Evolutionary conservation across 1,140 invertebrate species (phyloP).

Genomic region (Pachypeltis micranthus): DNA sequence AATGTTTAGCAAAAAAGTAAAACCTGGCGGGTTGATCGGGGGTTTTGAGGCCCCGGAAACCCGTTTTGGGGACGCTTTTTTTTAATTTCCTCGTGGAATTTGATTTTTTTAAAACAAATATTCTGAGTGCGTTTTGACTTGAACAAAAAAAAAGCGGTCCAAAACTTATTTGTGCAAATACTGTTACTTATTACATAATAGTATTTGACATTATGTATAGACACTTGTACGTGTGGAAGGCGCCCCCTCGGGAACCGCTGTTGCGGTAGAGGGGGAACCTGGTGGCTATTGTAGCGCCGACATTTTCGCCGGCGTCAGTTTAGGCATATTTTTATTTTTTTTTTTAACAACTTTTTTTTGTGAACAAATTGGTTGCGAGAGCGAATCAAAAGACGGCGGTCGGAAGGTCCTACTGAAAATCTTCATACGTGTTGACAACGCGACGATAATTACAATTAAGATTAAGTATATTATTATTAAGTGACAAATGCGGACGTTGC

Average conservation of each 20-base stretch:
- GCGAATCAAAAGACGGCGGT: slow-evolving; percentile 3
- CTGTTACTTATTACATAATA: slow-evolving; percentile 26
- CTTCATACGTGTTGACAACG: not conserved
- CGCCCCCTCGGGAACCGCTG: not conserved
- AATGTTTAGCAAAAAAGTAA: slow-evolving; percentile 7
- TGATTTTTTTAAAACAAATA: slow-evolving; percentile 5
- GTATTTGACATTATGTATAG: slow-evolving; percentile 27
- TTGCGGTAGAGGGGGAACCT: not conserved
- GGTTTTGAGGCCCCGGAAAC: not conserved
- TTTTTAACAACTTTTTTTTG: not conserved
- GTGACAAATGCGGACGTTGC: too few relatives aligned
- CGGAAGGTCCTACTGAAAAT: not conserved
- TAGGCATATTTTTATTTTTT: not conserved
- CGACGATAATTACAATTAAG: too few relatives aligned
- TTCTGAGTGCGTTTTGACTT: not conserved
- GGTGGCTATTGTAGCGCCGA: not conserved
- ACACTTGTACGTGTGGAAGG: slow-evolving; percentile 16
- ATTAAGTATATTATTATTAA: too few relatives aligned
- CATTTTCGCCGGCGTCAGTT: not conserved
- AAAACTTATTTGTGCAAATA: slow-evolving; percentile 16
- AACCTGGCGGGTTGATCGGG: slow-evolving; percentile 9
- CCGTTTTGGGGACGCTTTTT: not conserved
- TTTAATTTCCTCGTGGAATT: slow-evolving; percentile 1
- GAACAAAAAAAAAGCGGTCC: not conserved
- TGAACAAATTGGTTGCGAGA: slow-evolving; percentile 1